phyloP scores from a whole-genome alignment of 2,113 vertebrate genomes.

The Brevimyrus niger region DNA sequence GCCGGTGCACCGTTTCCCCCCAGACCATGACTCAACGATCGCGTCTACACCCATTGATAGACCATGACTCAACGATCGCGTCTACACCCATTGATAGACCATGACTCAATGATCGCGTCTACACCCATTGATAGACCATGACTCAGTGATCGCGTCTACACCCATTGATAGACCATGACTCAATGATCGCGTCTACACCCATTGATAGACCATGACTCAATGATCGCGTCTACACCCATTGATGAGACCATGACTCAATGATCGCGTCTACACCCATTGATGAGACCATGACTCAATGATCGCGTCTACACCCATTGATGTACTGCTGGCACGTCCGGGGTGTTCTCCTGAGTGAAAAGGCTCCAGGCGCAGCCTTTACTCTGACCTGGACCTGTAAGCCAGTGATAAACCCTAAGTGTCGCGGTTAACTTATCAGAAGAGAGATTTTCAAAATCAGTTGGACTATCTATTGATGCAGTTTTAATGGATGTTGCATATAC shows the following conservation, averaged over 20 bases:
- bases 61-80: not conserved
- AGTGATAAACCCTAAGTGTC: not conserved
- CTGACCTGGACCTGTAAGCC: not conserved
- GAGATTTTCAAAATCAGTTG: not conserved
- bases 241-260: not conserved
- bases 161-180: not conserved
- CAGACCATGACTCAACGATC: not conserved
- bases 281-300: not conserved
- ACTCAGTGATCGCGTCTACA: not conserved
- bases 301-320: not conserved
- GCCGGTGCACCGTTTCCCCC: not conserved
- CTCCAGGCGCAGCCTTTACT: not conserved
- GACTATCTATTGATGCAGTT: not conserved
- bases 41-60: not conserved
- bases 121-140: not conserved
- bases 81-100: not conserved
- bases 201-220: not conserved
- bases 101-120: not conserved
- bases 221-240: not conserved
- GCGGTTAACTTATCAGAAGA: not conserved
- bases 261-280: not conserved
- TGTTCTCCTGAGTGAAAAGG: not conserved
- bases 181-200: not conserved
- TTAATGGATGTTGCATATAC: no score
- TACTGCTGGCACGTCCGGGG: not conserved